Percentiles rank a stretch among this genome's conserved stretches.
Evolutionary conservation across 2,797 vertebrate species (phyloP).

Genomic region (Emys orbicularis): DNA sequence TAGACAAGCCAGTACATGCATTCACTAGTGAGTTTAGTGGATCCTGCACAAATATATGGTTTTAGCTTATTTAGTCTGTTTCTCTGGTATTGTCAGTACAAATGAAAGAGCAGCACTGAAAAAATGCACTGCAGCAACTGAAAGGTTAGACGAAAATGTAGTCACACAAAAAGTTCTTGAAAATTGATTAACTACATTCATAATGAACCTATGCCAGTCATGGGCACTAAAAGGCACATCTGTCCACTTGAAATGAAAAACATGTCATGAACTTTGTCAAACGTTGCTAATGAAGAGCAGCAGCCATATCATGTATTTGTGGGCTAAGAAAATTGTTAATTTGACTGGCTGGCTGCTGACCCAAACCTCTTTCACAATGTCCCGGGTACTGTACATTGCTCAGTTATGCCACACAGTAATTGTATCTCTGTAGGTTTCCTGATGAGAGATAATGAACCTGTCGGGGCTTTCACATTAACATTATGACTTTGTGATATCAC

Average conservation of each 20-base stretch:
- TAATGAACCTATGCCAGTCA: not conserved
- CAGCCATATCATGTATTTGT: not conserved
- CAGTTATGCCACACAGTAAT: not conserved
- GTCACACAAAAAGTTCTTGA: not conserved
- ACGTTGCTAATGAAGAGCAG: not conserved
- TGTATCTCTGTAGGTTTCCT: not conserved
- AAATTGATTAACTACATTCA: not conserved
- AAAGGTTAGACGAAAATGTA: not conserved
- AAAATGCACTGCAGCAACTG: not conserved
- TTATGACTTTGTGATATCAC: not conserved
- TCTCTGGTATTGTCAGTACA: not conserved
- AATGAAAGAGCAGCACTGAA: not conserved
- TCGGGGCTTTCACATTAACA: not conserved
- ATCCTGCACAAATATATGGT: not conserved
- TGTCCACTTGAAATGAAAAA: not conserved
- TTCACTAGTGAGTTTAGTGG: not conserved
- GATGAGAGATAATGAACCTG: not conserved
- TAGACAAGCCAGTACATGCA: slow-evolving; percentile 5
- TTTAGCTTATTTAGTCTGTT: not conserved
- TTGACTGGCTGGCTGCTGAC: not conserved
- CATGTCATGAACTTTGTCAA: not conserved
- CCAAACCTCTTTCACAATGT: not conserved
- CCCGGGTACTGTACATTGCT: not conserved
- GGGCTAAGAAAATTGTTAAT: not conserved
- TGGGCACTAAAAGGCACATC: not conserved